Evolutionary conservation across 2,888 invertebrate species (phyloP).

Genomic region (Dicranocentrus wangi): DNA sequence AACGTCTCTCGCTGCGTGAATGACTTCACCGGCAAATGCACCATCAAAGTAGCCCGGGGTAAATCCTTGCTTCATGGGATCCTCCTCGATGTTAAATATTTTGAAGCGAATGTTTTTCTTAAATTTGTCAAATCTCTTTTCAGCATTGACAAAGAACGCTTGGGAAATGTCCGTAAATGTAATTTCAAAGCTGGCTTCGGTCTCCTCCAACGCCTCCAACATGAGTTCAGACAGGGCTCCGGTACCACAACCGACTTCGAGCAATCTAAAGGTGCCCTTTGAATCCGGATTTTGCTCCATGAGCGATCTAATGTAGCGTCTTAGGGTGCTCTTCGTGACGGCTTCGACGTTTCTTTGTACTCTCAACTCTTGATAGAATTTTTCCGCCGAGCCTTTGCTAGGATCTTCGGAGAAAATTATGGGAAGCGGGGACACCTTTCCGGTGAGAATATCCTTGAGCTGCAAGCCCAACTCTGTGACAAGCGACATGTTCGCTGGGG

Average conservation of each 20-base stretch:
- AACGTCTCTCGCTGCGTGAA: constrained; percentile 57
- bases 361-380: constrained; percentile 49
- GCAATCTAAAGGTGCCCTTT: constrained; percentile 8
- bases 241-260: constrained; percentile 59
- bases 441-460: constrained; percentile 44
- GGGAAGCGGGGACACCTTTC: constrained; percentile 44
- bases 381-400: constrained; percentile 38
- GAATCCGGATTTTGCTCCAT: neutral
- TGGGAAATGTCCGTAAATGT: constrained; percentile 56
- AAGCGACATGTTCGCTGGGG: constrained; percentile 51
- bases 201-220: constrained; percentile 26
- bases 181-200: constrained; percentile 23
- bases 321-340: neutral
- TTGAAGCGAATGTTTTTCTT: constrained; percentile 50
- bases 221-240: constrained; percentile 44
- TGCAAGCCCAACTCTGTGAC: constrained; percentile 37
- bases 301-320: constrained; percentile 24
- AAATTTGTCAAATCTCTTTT: constrained; percentile 47
- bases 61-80: constrained; percentile 61
- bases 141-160: constrained; percentile 50
- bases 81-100: constrained; percentile 61
- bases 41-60: constrained; percentile 54
- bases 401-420: constrained; percentile 54
- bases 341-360: constrained; percentile 29
- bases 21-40: constrained; percentile 51